Evolutionary conservation across 2,888 invertebrate genomes (phyloP).

Genomic region (Phania funesta): DNA sequence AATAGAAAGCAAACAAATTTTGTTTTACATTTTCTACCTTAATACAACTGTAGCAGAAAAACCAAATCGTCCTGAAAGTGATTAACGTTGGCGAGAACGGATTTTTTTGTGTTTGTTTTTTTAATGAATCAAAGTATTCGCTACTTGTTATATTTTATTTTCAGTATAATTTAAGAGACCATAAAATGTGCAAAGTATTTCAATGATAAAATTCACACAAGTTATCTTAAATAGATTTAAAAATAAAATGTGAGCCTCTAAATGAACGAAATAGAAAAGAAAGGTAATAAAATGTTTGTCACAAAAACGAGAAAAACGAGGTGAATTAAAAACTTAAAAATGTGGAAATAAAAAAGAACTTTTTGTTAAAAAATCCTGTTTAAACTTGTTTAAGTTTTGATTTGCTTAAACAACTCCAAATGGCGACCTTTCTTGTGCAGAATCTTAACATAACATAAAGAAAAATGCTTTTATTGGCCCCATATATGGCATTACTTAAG

Average conservation of each 20-base stretch:
- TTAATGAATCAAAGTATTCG: conserved; percentile 59
- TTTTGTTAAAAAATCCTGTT: neutral
- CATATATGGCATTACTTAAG: too few relatives aligned
- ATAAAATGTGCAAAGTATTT: conserved; percentile 31
- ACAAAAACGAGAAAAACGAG: neutral
- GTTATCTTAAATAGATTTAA: neutral
- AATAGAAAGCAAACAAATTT: neutral
- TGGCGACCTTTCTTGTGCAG: too few relatives aligned
- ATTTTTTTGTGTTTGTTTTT: conserved; percentile 48
- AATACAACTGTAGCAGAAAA: neutral
- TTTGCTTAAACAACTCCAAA: too few relatives aligned
- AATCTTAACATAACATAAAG: too few relatives aligned
- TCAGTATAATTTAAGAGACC: conserved; percentile 37
- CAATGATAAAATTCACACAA: neutral
- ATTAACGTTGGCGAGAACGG: conserved; percentile 48
- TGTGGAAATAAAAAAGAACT: neutral
- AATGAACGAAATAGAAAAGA: neutral
- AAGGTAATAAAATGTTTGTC: neutral
- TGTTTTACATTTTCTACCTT: neutral
- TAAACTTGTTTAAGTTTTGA: neutral
- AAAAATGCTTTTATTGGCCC: too few relatives aligned
- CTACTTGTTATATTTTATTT: conserved; percentile 23
- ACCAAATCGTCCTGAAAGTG: conserved; percentile 38
- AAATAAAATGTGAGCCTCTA: neutral
- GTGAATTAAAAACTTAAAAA: neutral